Evolutionary conservation across 2,888 invertebrate genomes (phyloP).

Genomic region (Lasioglossum marginatum): DNA sequence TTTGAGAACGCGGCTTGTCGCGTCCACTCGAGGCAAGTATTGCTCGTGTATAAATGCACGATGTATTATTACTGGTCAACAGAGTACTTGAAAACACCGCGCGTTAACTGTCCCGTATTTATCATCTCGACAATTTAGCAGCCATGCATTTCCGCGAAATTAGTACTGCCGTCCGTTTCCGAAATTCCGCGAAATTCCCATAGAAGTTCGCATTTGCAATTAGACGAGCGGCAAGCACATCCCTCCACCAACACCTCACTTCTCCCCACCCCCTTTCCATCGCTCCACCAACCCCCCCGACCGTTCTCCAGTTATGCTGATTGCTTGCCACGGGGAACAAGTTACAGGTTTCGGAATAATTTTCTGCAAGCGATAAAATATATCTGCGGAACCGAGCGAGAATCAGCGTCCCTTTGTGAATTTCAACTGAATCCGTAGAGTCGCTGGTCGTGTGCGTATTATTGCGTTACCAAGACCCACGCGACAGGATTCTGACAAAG

Average conservation of each 20-base stretch:
- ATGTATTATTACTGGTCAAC: slow-evolving; percentile 25
- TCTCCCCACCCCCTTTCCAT: not conserved
- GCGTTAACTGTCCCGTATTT: slow-evolving; percentile 48
- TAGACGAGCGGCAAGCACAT: slow-evolving; percentile 27
- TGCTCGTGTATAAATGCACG: not conserved
- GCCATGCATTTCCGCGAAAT: slow-evolving; percentile 41
- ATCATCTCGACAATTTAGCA: slow-evolving; percentile 47
- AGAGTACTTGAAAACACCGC: slow-evolving; percentile 26
- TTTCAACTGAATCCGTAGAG: slow-evolving; percentile 21
- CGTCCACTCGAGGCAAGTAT: not conserved
- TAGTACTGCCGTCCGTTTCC: slow-evolving; percentile 42
- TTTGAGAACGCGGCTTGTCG: not conserved
- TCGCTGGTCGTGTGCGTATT: slow-evolving; percentile 22
- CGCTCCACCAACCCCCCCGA: not conserved
- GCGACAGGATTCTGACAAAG: slow-evolving; percentile 23
- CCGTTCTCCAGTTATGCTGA: slow-evolving; percentile 48
- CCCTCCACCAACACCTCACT: not conserved
- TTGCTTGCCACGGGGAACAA: slow-evolving; percentile 39
- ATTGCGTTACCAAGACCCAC: slow-evolving; percentile 35
- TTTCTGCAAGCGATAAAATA: slow-evolving; percentile 48
- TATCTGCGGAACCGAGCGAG: slow-evolving; percentile 28
- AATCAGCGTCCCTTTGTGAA: slow-evolving; percentile 46
- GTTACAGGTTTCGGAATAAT: slow-evolving; percentile 55
- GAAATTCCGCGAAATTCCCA: slow-evolving; percentile 45
- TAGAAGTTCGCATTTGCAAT: slow-evolving; percentile 53